A percentile compares a stretch with the other conserved stretches of the same genome.
These are phyloP conservation scores for Araneus ventricosus DNA, from an alignment of 1,140 invertebrate genomes.

Conservation along the genomic window DNA sequence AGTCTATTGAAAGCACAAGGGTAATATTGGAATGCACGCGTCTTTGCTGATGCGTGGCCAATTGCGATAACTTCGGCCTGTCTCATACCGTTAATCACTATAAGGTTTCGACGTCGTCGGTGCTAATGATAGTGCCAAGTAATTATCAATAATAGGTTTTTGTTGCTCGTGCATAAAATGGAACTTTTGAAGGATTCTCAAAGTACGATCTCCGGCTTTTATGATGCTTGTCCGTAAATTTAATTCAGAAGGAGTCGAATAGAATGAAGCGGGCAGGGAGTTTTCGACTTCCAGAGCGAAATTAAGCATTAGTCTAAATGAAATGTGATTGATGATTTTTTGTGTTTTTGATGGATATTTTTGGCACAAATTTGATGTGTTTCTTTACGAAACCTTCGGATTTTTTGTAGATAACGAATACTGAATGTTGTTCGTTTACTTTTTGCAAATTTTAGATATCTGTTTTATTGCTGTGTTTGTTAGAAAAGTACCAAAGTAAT, in stretches of 20 bases:
- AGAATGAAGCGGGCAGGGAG: neutral
- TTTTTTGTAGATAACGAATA: neutral
- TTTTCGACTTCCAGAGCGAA: neutral
- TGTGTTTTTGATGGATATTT: neutral
- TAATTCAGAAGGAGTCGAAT: slow-evolving; percentile 33
- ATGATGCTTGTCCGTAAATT: slow-evolving; percentile 38
- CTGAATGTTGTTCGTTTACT: neutral
- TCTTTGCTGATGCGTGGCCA: slow-evolving; percentile 43
- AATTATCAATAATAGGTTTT: slow-evolving; percentile 67
- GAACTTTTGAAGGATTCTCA: slow-evolving; percentile 55
- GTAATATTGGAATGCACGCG: slow-evolving; percentile 41
- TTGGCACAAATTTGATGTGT: neutral
- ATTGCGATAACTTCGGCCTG: slow-evolving; percentile 36
- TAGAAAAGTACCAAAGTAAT: neutral
- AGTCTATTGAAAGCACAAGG: slow-evolving; percentile 30
- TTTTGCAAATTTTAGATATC: neutral
- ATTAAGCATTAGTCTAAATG: slow-evolving; percentile 10
- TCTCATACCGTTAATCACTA: slow-evolving; percentile 52
- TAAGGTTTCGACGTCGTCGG: slow-evolving; percentile 25
- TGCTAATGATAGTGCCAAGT: slow-evolving; percentile 58
- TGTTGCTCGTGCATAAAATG: slow-evolving; percentile 47
- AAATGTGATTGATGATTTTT: slow-evolving; percentile 3
- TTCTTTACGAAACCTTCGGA: neutral
- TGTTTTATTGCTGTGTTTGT: slow-evolving; percentile 8
- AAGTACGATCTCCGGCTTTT: slow-evolving; percentile 38